These are phyloP conservation scores for Oxycera nigricornis DNA, from an alignment of 2,888 invertebrate genomes.

Conservation along the genomic window DNA sequence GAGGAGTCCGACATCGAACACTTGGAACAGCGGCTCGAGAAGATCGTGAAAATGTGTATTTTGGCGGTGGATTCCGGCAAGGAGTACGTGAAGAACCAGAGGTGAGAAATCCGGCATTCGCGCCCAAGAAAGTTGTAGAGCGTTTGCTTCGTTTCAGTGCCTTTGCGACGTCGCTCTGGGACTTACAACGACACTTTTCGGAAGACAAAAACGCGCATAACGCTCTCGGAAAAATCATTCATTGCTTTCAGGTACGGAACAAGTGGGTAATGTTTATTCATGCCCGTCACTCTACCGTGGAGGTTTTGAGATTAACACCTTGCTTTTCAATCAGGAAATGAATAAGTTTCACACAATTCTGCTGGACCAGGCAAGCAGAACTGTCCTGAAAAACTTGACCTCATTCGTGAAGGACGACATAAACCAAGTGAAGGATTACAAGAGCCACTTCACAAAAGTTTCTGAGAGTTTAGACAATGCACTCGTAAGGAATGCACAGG, in stretches of 20 bases:
- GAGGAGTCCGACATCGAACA: constrained; percentile 87
- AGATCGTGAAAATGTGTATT: constrained; percentile 89
- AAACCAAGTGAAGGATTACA: constrained; percentile 87
- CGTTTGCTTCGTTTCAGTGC: constrained; percentile 66
- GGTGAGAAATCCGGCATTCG: constrained; percentile 65
- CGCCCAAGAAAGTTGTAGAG: not conserved
- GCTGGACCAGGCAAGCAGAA: constrained; percentile 90
- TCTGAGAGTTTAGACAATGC: constrained; percentile 89
- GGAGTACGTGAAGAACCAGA: constrained; percentile 89
- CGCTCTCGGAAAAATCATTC: constrained; percentile 77
- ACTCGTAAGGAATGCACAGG: constrained; percentile 84
- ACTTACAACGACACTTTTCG: constrained; percentile 85
- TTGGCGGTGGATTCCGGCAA: constrained; percentile 92
- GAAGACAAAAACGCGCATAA: constrained; percentile 84
- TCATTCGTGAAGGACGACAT: constrained; percentile 92
- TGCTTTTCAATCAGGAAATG: too few species aligned
- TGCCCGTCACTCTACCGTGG: not conserved
- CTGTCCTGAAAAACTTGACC: constrained; percentile 87
- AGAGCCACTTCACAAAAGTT: constrained; percentile 91
- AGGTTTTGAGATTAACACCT: too few species aligned
- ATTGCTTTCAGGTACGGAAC: constrained; percentile 69
- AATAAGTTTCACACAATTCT: constrained; percentile 91
- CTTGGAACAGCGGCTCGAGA: constrained; percentile 87
- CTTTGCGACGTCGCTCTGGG: constrained; percentile 88
- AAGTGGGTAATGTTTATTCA: not conserved